phyloP scores from a whole-genome alignment of 2,113 vertebrate species.

The Uria aalge region DNA sequence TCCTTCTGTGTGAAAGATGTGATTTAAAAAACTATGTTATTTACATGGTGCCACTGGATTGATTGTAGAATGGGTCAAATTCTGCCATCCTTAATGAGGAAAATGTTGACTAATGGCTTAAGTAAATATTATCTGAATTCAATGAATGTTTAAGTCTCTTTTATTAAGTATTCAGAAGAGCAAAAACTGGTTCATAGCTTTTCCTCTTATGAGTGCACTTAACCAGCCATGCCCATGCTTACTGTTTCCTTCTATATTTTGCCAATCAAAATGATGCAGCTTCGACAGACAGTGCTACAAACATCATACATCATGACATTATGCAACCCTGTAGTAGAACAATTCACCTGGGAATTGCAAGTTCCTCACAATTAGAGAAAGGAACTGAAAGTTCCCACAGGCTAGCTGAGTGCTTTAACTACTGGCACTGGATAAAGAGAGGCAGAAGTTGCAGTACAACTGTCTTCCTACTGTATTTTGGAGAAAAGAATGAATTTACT shows the following conservation, averaged over 20 bases:
- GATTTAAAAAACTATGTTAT: background rate
- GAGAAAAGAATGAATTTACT: background rate
- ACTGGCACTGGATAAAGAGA: background rate
- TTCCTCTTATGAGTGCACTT: background rate
- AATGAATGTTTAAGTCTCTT: background rate
- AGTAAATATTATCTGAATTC: conserved; percentile 43
- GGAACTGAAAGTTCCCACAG: background rate
- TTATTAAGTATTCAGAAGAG: background rate
- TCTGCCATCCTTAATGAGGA: conserved; percentile 9
- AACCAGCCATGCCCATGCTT: background rate
- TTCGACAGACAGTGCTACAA: background rate
- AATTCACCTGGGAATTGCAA: background rate
- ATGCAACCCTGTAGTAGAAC: rapidly evolving
- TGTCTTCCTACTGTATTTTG: background rate
- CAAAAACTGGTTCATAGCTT: background rate
- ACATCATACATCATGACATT: background rate
- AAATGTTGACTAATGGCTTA: conserved; percentile 45
- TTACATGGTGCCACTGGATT: background rate
- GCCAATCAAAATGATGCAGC: background rate
- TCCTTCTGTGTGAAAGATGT: background rate
- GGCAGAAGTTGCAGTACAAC: background rate
- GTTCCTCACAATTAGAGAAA: background rate
- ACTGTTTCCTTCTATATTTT: background rate
- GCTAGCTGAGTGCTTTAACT: rapidly evolving
- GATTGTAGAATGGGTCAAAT: conserved; percentile 24